phyloP scores from a whole-genome alignment of 2,888 invertebrate genomes.

The Oxystoma pomonae region DNA sequence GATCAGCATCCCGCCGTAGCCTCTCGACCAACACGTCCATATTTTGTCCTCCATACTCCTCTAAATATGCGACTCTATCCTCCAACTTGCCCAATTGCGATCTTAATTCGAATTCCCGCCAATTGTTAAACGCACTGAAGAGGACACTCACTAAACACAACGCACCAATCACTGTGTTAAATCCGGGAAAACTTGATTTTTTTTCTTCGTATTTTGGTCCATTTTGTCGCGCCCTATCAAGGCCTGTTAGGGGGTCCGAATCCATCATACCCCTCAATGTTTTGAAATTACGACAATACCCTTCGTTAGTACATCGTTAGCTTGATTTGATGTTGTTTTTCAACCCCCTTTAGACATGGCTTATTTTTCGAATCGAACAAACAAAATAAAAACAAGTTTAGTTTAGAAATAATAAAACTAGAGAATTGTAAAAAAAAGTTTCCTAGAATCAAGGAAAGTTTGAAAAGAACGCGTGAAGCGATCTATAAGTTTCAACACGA shows the following conservation, averaged over 20 bases:
- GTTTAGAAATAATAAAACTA: not conserved
- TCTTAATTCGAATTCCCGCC: conserved; percentile 55
- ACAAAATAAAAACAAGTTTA: not conserved
- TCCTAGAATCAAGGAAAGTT: not conserved
- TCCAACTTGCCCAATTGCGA: conserved; percentile 53
- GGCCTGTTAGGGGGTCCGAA: conserved; percentile 38
- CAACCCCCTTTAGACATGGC: conserved; percentile 25
- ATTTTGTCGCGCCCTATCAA: conserved; percentile 31
- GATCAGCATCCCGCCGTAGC: conserved; percentile 53
- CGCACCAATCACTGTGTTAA: conserved; percentile 57
- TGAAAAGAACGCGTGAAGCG: not conserved
- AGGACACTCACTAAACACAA: conserved; percentile 60
- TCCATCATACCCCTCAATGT: conserved; percentile 38
- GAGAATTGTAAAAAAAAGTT: not conserved
- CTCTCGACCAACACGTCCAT: conserved; percentile 53
- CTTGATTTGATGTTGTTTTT: conserved; percentile 11
- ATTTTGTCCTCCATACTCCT: conserved; percentile 46
- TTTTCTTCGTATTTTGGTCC: conserved; percentile 19
- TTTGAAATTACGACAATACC: conserved; percentile 27
- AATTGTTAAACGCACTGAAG: conserved; percentile 58
- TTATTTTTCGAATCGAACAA: conserved; percentile 2
- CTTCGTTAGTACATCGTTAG: conserved; percentile 37
- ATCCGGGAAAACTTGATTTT: conserved; percentile 24
- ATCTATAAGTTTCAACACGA: not conserved
- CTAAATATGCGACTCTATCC: conserved; percentile 54